phyloP scores from a whole-genome alignment of 2,888 invertebrate genomes.

The Danaus chrysippus region DNA sequence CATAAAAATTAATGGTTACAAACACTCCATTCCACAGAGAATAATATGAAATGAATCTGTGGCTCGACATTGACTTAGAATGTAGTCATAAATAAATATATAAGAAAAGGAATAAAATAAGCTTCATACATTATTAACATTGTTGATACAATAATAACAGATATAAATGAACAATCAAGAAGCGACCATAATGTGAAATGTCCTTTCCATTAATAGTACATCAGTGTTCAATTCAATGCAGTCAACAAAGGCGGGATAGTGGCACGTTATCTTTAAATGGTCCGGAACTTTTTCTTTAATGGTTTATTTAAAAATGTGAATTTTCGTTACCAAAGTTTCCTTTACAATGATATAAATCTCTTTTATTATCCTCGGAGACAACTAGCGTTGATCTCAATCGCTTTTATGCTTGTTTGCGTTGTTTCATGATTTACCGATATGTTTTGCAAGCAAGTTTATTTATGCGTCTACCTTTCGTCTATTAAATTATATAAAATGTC shows the following conservation, averaged over 20 bases:
- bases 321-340: slow-evolving; percentile 70
- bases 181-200: slow-evolving; percentile 1
- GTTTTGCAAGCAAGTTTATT: slow-evolving; percentile 47
- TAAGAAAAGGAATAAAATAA: neutral
- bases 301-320: slow-evolving; percentile 77
- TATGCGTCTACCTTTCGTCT: slow-evolving; percentile 22
- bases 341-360: slow-evolving; percentile 67
- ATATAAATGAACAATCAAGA: neutral
- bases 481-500: neutral
- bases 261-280: slow-evolving; percentile 74
- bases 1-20: slow-evolving; percentile 68
- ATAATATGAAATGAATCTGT: slow-evolving; percentile 53
- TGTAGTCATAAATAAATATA: neutral
- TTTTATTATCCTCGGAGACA: slow-evolving; percentile 66
- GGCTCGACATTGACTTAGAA: slow-evolving; percentile 2
- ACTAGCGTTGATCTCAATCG: slow-evolving; percentile 71
- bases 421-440: slow-evolving; percentile 65
- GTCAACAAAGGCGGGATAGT: slow-evolving; percentile 70
- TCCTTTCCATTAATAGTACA: slow-evolving; percentile 29
- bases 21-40: slow-evolving; percentile 61
- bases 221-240: slow-evolving; percentile 43
- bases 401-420: slow-evolving; percentile 75
- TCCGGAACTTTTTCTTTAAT: slow-evolving; percentile 76
- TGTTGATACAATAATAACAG: neutral
- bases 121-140: neutral